Percentiles rank a stretch among this genome's conserved stretches.
Evolutionary conservation across 2,797 vertebrate species (phyloP).

Genomic region (Petrocephalus sullivani): DNA sequence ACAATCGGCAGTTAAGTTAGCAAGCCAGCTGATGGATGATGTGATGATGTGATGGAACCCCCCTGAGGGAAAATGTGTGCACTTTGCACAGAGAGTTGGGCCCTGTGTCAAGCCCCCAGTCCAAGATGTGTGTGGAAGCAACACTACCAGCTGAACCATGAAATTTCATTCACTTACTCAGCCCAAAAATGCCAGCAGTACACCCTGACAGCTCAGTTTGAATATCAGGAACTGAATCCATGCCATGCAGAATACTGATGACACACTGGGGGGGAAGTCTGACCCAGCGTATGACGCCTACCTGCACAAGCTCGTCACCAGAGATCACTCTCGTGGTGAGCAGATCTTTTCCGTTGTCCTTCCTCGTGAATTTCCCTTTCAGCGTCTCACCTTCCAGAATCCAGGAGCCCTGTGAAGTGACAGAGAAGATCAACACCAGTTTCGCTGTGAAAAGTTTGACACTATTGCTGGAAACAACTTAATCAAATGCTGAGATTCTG

Average conservation of each 20-base stretch:
- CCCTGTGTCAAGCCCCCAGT: neutral
- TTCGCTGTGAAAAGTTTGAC: neutral
- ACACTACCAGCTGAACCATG: neutral
- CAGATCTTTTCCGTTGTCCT: slow-evolving; percentile 81
- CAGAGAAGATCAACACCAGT: neutral
- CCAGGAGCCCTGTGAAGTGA: slow-evolving; percentile 72
- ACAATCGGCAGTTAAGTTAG: neutral
- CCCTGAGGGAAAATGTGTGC: neutral
- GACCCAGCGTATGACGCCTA: slow-evolving; percentile 40
- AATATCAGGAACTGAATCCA: neutral
- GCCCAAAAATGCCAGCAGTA: neutral
- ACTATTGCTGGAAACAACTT: neutral
- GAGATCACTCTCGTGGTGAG: slow-evolving; percentile 61
- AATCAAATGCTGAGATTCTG: neutral
- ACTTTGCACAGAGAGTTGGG: neutral
- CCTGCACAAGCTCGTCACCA: slow-evolving; percentile 78
- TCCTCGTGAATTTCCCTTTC: slow-evolving; percentile 71
- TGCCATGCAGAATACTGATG: neutral
- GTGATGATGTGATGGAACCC: neutral
- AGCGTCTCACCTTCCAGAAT: slow-evolving; percentile 64
- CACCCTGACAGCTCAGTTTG: neutral
- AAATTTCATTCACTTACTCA: neutral
- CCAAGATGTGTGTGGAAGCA: neutral
- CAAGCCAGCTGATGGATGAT: neutral
- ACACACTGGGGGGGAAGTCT: neutral